Evolutionary conservation across 2,113 vertebrate genomes (phyloP).

Genomic region (Barbus barbus): DNA sequence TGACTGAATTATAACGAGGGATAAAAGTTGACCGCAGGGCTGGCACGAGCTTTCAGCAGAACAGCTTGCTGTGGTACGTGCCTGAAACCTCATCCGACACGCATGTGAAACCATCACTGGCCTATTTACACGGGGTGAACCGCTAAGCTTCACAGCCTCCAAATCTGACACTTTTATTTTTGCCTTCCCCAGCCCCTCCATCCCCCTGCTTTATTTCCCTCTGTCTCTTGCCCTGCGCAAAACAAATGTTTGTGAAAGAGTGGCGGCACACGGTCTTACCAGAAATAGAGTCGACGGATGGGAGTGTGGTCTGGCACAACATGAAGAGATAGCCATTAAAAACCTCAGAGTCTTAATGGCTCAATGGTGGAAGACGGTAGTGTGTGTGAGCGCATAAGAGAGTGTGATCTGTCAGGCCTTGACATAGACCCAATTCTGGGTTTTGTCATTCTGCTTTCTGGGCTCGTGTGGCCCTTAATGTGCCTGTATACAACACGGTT

Average conservation of each 20-base stretch:
- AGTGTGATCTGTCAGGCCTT: slow-evolving; percentile 13
- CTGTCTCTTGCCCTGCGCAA: not conserved
- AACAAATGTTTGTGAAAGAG: slow-evolving; percentile 36
- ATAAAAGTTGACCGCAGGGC: slow-evolving; percentile 48
- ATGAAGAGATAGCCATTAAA: slow-evolving; percentile 24
- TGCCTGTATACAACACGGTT: slow-evolving; percentile 7
- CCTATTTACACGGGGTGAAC: slow-evolving; percentile 35
- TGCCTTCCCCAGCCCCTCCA: not conserved
- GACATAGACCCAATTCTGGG: not conserved
- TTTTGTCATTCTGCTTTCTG: not conserved
- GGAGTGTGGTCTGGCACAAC: slow-evolving; percentile 47
- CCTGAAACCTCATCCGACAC: slow-evolving; percentile 38
- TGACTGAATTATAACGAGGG: slow-evolving; percentile 32
- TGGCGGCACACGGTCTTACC: slow-evolving; percentile 16
- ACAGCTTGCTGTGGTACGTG: slow-evolving; percentile 35
- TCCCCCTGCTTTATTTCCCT: not conserved
- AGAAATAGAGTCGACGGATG: not conserved
- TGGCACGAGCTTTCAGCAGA: slow-evolving; percentile 15
- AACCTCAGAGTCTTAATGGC: slow-evolving; percentile 9
- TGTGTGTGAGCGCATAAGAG: not conserved
- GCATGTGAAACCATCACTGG: slow-evolving; percentile 32
- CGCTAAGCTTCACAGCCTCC: slow-evolving; percentile 37
- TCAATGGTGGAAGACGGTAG: not conserved
- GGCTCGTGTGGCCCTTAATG: not conserved
- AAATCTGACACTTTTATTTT: slow-evolving; percentile 47